phyloP scores from a whole-genome alignment of 92 coral and sea anemone species.

The Anthopleura xanthogrammica region DNA sequence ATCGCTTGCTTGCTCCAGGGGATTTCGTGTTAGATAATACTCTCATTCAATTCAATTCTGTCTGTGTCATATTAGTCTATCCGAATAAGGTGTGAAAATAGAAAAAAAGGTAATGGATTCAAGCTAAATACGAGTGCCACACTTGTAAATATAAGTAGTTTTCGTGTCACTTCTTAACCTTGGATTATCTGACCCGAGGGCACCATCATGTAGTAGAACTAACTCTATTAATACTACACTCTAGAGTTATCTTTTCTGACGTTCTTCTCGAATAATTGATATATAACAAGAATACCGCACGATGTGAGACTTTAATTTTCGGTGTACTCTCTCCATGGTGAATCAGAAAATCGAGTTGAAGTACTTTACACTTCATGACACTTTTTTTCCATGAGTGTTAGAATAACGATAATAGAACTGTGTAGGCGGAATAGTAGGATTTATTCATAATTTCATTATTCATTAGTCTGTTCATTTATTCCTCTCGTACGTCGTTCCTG shows the following conservation, averaged over 20 bases:
- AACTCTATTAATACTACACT: background rate
- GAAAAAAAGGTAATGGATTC: background rate
- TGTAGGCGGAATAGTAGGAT: no score
- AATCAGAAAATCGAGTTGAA: no score
- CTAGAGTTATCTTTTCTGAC: background rate
- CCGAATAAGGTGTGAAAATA: background rate
- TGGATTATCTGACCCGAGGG: background rate
- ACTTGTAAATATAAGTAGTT: background rate
- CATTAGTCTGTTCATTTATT: no score
- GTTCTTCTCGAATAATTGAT: background rate
- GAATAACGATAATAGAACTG: no score
- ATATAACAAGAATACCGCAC: no score
- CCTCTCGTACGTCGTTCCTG: no score
- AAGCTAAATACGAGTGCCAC: background rate
- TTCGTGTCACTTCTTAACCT: background rate
- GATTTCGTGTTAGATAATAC: background rate
- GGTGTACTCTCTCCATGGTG: no score
- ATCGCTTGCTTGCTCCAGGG: background rate
- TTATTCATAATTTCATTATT: no score
- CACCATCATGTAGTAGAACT: background rate
- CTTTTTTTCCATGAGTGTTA: no score
- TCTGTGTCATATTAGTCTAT: background rate
- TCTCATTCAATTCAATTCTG: background rate
- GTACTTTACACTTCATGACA: no score
- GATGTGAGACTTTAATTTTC: no score